These are phyloP conservation scores for Eubasilissa splendida DNA, from an alignment of 2,888 invertebrate species.

Conservation along the genomic window DNA sequence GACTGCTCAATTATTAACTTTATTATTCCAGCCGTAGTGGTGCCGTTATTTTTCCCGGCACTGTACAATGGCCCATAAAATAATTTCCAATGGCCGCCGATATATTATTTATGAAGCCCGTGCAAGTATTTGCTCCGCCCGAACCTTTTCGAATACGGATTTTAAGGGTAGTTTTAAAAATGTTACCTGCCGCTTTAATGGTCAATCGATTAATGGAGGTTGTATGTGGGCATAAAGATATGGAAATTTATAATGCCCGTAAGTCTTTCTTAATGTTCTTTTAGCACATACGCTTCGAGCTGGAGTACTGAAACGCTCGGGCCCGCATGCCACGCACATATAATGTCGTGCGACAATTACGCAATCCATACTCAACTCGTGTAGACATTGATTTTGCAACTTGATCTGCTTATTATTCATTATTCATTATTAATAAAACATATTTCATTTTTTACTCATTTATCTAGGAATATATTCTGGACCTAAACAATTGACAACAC, in stretches of 20 bases:
- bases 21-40: conserved; percentile 33
- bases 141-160: conserved; percentile 2
- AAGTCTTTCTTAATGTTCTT: conserved; percentile 32
- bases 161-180: conserved; percentile 18
- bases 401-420: no score
- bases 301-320: no score
- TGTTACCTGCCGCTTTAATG: background rate
- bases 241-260: conserved; percentile 25
- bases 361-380: no score
- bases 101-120: conserved; percentile 41
- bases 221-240: conserved; percentile 7
- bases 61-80: conserved; percentile 46
- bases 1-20: conserved; percentile 49
- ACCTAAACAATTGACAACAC: no score
- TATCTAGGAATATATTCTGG: no score
- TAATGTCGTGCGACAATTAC: no score
- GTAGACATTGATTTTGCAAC: no score
- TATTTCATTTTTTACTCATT: no score
- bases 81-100: conserved; percentile 49
- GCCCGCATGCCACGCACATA: no score
- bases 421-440: no score
- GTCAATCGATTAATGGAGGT: conserved; percentile 25
- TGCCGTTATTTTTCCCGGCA: conserved; percentile 46
- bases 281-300: background rate
- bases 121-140: background rate